phyloP scores from a whole-genome alignment of 2,797 vertebrate genomes.

The Cygnus olor region DNA sequence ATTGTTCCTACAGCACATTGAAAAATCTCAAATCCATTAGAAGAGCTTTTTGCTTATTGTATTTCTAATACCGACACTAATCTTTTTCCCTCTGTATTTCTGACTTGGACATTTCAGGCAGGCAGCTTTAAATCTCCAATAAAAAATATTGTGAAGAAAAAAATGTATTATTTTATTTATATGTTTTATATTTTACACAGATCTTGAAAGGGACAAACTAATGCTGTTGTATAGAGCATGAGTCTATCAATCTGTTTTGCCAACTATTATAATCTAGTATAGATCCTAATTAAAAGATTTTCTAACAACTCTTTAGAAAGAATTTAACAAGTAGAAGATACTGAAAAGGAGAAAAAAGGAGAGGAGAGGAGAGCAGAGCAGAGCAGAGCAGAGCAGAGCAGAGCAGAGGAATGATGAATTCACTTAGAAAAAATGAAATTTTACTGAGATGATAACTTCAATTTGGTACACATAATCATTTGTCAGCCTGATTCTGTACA shows the following conservation, averaged over 20 bases:
- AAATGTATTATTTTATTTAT: neutral
- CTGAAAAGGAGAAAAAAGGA: neutral
- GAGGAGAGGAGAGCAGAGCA: neutral
- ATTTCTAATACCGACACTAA: neutral
- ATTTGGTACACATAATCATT: neutral
- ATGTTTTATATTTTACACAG: neutral
- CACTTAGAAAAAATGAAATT: neutral
- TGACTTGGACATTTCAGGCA: neutral
- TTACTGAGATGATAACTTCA: conserved; percentile 3
- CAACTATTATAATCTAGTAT: neutral
- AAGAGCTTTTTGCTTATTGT: neutral
- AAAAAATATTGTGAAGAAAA: neutral
- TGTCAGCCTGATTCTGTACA: conserved; percentile 1
- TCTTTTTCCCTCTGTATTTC: neutral
- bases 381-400: neutral
- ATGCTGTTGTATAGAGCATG: neutral
- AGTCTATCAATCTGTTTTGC: neutral
- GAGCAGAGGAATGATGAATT: neutral
- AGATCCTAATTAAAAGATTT: neutral
- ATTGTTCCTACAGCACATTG: neutral
- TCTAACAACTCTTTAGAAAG: neutral
- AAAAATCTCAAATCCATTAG: neutral
- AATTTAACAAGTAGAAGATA: neutral
- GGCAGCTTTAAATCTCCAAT: neutral
- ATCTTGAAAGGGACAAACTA: neutral